These are phyloP conservation scores for Gasteruption jaculator DNA, from an alignment of 2,888 invertebrate species.

Conservation along the genomic window DNA sequence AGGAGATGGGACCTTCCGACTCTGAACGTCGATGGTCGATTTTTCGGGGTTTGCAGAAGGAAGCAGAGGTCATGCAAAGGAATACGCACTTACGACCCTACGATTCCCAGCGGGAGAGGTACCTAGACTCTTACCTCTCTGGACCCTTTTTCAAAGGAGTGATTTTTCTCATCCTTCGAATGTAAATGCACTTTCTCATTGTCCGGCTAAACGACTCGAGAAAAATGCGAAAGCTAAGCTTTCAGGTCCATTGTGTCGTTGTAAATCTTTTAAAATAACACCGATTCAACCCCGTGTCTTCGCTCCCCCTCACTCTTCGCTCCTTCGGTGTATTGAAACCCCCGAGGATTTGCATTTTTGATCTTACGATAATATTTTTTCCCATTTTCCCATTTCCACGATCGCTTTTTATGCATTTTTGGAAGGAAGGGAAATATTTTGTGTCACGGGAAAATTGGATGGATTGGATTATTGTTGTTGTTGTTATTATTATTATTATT, in stretches of 20 bases:
- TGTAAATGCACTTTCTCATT: slow-evolving; percentile 26
- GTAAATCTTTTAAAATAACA: slow-evolving; percentile 43
- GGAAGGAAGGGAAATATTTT: too few species aligned
- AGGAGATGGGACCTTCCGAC: too few species aligned
- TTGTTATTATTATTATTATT: too few species aligned
- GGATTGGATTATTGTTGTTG: too few species aligned
- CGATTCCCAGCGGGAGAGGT: too few species aligned
- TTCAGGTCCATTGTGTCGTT: slow-evolving; percentile 28
- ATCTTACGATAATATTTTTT: slow-evolving; percentile 25
- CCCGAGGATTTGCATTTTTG: slow-evolving; percentile 29
- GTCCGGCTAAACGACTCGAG: slow-evolving; percentile 20
- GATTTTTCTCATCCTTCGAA: slow-evolving; percentile 26
- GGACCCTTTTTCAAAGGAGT: slow-evolving; percentile 20
- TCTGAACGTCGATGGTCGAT: too few species aligned
- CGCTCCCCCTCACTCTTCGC: neutral
- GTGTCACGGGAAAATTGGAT: too few species aligned
- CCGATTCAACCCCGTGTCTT: slow-evolving; percentile 3
- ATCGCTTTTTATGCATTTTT: slow-evolving; percentile 17
- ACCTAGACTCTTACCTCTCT: too few species aligned
- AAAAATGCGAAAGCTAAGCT: slow-evolving; percentile 30
- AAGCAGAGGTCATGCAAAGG: too few species aligned
- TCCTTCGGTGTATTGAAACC: slow-evolving; percentile 10
- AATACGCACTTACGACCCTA: too few species aligned
- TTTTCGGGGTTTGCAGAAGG: too few species aligned
- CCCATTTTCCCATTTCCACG: too few species aligned